Evolutionary conservation across 2,113 vertebrate species (phyloP), one percentile per base, ranked within the genome.

Genomic region (Haplochromis vanheusdeni): DNA sequence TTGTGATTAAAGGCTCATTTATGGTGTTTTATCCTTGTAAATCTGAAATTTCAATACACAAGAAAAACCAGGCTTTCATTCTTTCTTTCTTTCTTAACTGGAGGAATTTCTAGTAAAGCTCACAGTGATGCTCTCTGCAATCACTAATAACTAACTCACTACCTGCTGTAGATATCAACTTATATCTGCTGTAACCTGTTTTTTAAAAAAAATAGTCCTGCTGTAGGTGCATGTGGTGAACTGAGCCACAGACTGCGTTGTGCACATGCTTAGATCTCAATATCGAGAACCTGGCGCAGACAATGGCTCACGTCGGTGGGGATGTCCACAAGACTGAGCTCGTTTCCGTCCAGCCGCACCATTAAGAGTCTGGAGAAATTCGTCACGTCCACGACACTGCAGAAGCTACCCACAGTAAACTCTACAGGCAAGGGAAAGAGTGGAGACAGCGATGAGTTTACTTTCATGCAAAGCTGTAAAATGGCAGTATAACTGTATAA

Each of bases 391-490:
- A 97, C 95, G 47, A 97, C 77, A 14, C 92, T 96, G 95, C 98
- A 99, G 96, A 99, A 99, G 75, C 98, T 99, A 85, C 97, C 97
- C 95, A 99, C 91, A 84, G 97, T 97, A 94, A 99, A 99, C 92
- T 99, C 98, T 99, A 4, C 12, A 42, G 49, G 7, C 26, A 35
- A 16, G 58, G 7, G 49, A 77, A 52, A 81, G 45, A 82, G 7
- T 23, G 11, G 7, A 80, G n/a, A 11, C n/a, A 35, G 23, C 19
- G 1, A 54, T 65, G 11, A 35, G 13, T 51, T 70, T 6, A 26
- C n/a, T 23, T 42, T 14, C 31, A 17, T 13, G 13, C 19, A 13
- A 23, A 52, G 23, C 14, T 42, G 35, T 68, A 31, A 17, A 17
- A 31, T 83, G 17, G 19, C 11, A 13, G 26, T 26, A 40, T 31